Evolutionary conservation across 2,888 invertebrate species (phyloP).

Genomic region (Hyposoter didymator): DNA sequence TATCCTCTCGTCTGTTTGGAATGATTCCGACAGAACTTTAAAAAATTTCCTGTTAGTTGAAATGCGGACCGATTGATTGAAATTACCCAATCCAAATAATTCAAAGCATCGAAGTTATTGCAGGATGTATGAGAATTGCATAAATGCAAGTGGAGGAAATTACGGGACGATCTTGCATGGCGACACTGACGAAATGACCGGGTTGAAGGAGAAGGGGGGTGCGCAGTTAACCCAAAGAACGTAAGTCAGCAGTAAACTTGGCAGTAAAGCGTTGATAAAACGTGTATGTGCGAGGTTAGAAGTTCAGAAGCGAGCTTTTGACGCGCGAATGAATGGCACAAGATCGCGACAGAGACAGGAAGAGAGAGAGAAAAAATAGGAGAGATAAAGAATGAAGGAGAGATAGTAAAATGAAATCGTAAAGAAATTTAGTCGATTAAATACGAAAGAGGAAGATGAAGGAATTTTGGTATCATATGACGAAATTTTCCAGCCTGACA

Average conservation of each 20-base stretch:
- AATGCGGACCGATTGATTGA: neutral
- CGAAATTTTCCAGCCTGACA: slow-evolving; percentile 1
- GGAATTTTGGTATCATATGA: neutral
- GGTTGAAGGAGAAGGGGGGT: neutral
- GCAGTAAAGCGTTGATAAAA: slow-evolving; percentile 79
- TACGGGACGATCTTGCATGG: slow-evolving; percentile 14
- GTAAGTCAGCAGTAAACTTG: slow-evolving; percentile 78
- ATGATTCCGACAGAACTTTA: neutral
- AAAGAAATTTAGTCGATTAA: slow-evolving; percentile 42
- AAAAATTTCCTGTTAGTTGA: neutral
- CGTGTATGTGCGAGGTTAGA: slow-evolving; percentile 60
- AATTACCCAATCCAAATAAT: neutral
- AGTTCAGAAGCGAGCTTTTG: slow-evolving; percentile 52
- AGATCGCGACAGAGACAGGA: slow-evolving; percentile 25
- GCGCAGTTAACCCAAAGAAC: slow-evolving; percentile 59
- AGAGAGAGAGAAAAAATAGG: slow-evolving; percentile 5
- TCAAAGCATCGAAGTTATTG: neutral
- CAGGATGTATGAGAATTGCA: neutral
- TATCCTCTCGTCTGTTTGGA: neutral
- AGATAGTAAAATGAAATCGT: slow-evolving; percentile 19
- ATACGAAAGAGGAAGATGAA: slow-evolving; percentile 18
- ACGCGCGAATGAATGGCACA: slow-evolving; percentile 10
- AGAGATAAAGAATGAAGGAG: slow-evolving; percentile 26
- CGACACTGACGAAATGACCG: neutral
- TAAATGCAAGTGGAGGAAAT: neutral